These are phyloP conservation scores for Rhinopomastus cyanomelas DNA, from an alignment of 2,113 vertebrate species.

Conservation along the genomic window DNA sequence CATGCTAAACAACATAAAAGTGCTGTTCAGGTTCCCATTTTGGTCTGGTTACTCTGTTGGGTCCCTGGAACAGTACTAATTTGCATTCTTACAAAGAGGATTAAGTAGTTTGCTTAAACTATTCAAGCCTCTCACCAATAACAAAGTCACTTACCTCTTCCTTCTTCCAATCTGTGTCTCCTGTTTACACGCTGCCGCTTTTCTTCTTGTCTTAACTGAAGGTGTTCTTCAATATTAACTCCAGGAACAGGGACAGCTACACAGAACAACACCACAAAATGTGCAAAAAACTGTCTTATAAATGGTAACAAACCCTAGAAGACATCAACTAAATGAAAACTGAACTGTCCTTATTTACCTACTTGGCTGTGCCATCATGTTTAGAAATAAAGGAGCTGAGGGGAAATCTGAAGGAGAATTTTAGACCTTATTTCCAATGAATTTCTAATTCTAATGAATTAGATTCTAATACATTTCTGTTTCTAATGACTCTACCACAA, in stretches of 20 bases:
- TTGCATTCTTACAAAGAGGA: not conserved
- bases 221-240: constrained; percentile 98
- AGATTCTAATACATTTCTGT: no score
- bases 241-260: constrained; percentile 97
- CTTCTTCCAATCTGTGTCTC: constrained; percentile 92
- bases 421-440: not conserved
- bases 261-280: constrained; percentile 29
- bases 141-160: constrained; percentile 84
- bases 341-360: not conserved
- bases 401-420: not conserved
- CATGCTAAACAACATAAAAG: not conserved
- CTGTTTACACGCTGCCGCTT: constrained; percentile 94
- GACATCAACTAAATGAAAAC: not conserved
- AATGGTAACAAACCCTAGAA: not conserved
- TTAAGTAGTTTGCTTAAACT: not conserved
- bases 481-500: not conserved
- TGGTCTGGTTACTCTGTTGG: not conserved
- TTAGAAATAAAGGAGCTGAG: not conserved
- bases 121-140: not conserved
- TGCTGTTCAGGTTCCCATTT: not conserved
- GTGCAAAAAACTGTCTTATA: not conserved
- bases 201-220: constrained; percentile 96
- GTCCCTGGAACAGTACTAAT: not conserved
- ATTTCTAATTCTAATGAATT: no score
- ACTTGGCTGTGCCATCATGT: not conserved